Base-by-base conservation (phyloP, 2,888 invertebrate species). In the Heliconius hortense region DNA sequence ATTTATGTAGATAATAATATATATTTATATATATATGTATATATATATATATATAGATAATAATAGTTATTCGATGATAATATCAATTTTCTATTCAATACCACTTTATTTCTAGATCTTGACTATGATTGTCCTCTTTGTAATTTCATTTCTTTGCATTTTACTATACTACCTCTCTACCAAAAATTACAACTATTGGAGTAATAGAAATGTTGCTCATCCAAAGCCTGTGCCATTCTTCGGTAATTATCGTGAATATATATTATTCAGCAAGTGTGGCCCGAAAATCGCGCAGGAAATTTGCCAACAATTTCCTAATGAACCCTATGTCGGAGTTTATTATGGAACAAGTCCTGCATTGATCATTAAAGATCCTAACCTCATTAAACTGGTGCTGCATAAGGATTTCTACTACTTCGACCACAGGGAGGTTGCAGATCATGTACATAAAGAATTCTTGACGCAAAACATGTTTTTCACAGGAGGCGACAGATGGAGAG, bases 321-420 rank as follows among this genome's bases (percentile, higher is more conserved):
- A 77, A 21, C 88, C 90, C 0, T 87, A 85, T 68, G 87, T 92
- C 1, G 92, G 92, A 0, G 85, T 85, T 0, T 92, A 83, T 76
- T 89, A 84, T 39, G 90, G 90, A 2, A 88, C 88, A 0, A 88
- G 89, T 64, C 91, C 91, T 0, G 81, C 86, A 0, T 83, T 90
- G 15, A 82, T 91, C 53, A 74, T 90, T 1, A 84, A 88, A 80
- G 89, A 91, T 67, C 90, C 88, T 2, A 86, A 87, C 2, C 35
- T 88, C 2, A 80, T 91, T 28, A 91, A 89, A 69, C 80, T 85
- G 0, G 83, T 91, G 4, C 79, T 88, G 78, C 84, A 87, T 0
- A 90, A 89, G 67, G 90, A 91, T 75, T 91, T 88, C 79, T 90
- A 88, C 76, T 89, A 85, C 82, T 91, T 90, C 80, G 88, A 82